Evolutionary conservation across 2,888 invertebrate genomes (phyloP).

Genomic region (Cheilosia grossa): DNA sequence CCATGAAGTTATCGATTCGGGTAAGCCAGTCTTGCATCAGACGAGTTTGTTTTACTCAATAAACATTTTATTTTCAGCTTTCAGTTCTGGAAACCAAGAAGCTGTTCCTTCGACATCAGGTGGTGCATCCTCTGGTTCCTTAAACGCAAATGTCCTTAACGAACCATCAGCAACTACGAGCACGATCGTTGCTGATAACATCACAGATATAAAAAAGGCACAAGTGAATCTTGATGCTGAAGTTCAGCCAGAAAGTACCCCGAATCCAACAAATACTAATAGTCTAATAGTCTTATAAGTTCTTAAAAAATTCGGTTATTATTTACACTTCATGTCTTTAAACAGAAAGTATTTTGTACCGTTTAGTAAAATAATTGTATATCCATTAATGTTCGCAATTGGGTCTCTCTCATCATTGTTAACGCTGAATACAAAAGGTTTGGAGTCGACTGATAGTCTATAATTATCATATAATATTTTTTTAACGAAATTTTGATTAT

Average conservation of each 20-base stretch:
- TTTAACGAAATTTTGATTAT: not conserved
- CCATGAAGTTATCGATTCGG: slow-evolving; percentile 77
- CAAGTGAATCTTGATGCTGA: not conserved
- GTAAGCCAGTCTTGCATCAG: slow-evolving; percentile 43
- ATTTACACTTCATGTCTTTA: not conserved
- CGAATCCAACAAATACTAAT: not conserved
- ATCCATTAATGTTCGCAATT: not conserved
- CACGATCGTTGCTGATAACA: not conserved
- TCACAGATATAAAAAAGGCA: not conserved
- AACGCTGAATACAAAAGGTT: slow-evolving; percentile 23
- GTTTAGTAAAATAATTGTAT: slow-evolving; percentile 13
- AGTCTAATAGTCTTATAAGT: not conserved
- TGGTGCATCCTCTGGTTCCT: not conserved
- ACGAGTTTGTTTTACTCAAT: not conserved
- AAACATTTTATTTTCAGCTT: slow-evolving; percentile 9
- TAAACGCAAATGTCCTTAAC: not conserved
- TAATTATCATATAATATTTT: slow-evolving; percentile 5
- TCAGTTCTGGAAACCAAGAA: slow-evolving; percentile 5
- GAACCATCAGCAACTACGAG: not conserved
- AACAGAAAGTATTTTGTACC: slow-evolving; percentile 27
- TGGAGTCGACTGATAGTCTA: slow-evolving; percentile 14
- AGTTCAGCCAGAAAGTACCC: not conserved
- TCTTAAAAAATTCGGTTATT: not conserved
- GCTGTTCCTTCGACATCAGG: slow-evolving; percentile 23
- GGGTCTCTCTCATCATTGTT: slow-evolving; percentile 10